Evolutionary conservation across 2,113 vertebrate genomes (phyloP).

Genomic region (Pimephales promelas): DNA sequence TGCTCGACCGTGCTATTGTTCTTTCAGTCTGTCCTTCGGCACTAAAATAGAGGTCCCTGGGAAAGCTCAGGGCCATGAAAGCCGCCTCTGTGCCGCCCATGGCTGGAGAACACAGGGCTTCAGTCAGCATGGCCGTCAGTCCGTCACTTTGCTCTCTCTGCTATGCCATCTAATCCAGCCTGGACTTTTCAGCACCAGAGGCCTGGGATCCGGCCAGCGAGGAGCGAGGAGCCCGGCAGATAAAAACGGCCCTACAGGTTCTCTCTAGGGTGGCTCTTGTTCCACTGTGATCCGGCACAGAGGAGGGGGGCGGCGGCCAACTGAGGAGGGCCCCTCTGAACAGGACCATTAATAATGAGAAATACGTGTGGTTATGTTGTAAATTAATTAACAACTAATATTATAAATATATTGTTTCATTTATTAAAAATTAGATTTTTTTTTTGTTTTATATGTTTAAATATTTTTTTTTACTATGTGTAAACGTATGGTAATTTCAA

Average conservation of each 20-base stretch:
- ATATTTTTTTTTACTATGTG: background rate
- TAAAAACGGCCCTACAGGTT: conserved; percentile 2
- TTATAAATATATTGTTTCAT: background rate
- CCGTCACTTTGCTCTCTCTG: conserved; percentile 63
- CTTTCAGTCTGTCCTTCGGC: conserved; percentile 34
- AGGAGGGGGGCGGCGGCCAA: background rate
- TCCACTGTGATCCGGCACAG: conserved; percentile 18
- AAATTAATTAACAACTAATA: background rate
- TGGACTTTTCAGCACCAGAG: conserved; percentile 47
- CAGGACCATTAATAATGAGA: background rate
- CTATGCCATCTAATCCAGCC: conserved; percentile 49
- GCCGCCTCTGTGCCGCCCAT: conserved; percentile 65
- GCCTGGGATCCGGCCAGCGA: conserved; percentile 48
- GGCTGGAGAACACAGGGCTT: conserved; percentile 58
- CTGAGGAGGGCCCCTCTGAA: conserved; percentile 11
- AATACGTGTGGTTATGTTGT: background rate
- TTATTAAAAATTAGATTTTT: too few relatives aligned
- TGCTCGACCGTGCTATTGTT: conserved; percentile 58
- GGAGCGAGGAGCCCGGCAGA: conserved; percentile 21
- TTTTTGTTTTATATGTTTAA: too few relatives aligned
- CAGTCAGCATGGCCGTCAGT: conserved; percentile 56
- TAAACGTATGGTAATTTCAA: background rate
- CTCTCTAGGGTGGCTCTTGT: conserved; percentile 42
- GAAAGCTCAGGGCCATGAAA: conserved; percentile 70
- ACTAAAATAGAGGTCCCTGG: conserved; percentile 61